These are phyloP conservation scores for Ceratina australensis DNA, from an alignment of 1,140 invertebrate genomes.

Conservation along the genomic window DNA sequence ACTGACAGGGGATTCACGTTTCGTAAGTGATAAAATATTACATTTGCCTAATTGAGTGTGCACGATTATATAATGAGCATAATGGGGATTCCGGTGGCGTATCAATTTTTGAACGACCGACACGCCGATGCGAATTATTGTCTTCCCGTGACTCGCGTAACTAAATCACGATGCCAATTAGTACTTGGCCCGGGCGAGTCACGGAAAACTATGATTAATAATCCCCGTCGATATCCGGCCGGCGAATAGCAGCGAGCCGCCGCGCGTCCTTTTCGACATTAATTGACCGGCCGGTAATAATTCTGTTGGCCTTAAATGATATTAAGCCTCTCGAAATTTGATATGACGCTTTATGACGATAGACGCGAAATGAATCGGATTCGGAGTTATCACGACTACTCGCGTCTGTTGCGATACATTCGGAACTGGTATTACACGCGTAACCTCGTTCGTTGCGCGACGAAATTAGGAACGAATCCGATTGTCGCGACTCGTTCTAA, in stretches of 20 bases:
- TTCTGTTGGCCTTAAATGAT: constrained; percentile 32
- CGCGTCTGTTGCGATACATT: neutral
- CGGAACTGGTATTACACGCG: neutral
- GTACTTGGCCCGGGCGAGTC: constrained; percentile 1
- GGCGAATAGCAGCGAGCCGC: neutral
- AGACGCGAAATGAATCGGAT: constrained; percentile 22
- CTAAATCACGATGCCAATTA: constrained; percentile 26
- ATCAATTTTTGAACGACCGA: neutral
- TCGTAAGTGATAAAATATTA: no score
- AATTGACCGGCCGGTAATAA: constrained; percentile 33
- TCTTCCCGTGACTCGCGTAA: constrained; percentile 17
- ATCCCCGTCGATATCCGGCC: constrained; percentile 20
- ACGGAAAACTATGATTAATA: constrained; percentile 38
- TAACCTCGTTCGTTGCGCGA: neutral
- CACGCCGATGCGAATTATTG: neutral
- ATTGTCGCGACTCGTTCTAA: constrained; percentile 21
- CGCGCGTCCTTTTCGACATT: constrained; percentile 19
- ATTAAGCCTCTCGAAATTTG: constrained; percentile 29
- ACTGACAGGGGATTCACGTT: no score
- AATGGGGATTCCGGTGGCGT: no score
- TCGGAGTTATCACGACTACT: neutral
- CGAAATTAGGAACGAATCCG: constrained; percentile 23
- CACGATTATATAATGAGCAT: no score
- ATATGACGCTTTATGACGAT: constrained; percentile 29
- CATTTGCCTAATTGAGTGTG: no score